Conservation (phyloP, 2,113 vertebrate genomes). For the Polyodon spathula region DNA sequence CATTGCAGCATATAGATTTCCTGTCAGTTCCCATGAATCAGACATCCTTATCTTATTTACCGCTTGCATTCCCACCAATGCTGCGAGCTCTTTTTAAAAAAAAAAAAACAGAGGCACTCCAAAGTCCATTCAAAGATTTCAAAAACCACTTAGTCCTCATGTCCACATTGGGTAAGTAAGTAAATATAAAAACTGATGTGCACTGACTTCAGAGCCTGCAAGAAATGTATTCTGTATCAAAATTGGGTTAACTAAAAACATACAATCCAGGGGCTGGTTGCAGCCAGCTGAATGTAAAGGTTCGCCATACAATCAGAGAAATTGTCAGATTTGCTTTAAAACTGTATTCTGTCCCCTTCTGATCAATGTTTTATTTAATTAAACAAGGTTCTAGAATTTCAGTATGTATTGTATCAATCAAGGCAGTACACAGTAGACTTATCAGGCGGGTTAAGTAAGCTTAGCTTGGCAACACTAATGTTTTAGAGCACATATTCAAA, state of each 20-base stretch:
- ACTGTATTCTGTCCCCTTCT: too few species aligned
- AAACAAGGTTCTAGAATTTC: too few species aligned
- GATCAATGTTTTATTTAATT: too few species aligned
- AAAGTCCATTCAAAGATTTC: slow-evolving; percentile 63
- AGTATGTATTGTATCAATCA: too few species aligned
- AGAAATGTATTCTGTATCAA: slow-evolving; percentile 57
- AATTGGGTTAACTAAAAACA: slow-evolving; percentile 35
- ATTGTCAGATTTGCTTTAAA: too few species aligned
- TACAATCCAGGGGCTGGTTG: not conserved
- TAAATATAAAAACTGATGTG: slow-evolving; percentile 45
- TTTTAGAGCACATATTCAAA: too few species aligned
- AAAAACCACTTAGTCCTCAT: slow-evolving; percentile 60
- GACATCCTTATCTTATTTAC: slow-evolving; percentile 82
- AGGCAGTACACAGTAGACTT: too few species aligned
- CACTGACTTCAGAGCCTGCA: slow-evolving; percentile 46
- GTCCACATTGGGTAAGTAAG: slow-evolving; percentile 65
- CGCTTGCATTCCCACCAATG: slow-evolving; percentile 49
- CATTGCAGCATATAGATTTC: slow-evolving; percentile 91
- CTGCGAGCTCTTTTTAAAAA: slow-evolving; percentile 37
- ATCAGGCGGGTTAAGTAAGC: too few species aligned
- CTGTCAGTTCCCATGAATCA: slow-evolving; percentile 96
- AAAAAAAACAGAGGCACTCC: slow-evolving; percentile 42
- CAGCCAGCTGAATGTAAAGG: not conserved
- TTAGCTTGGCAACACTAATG: too few species aligned
- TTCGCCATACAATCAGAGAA: slow-evolving; percentile 30